phyloP scores from a whole-genome alignment of 2,113 vertebrate species.

The Chrysochloris asiatica region DNA sequence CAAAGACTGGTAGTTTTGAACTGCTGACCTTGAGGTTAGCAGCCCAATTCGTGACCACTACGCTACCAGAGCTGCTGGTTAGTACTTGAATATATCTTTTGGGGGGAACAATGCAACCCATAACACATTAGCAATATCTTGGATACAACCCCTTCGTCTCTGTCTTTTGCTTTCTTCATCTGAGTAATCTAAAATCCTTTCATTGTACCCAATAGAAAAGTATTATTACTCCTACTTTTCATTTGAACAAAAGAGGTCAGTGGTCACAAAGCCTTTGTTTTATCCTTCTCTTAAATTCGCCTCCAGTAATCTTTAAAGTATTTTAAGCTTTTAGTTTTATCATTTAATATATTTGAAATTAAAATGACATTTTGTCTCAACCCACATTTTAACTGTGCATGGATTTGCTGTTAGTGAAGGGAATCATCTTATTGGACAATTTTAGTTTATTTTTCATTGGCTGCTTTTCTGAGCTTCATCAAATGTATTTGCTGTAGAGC shows the following conservation, averaged over 20 bases:
- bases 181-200: constrained; percentile 7
- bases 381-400: constrained; percentile 74
- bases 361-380: constrained; percentile 80
- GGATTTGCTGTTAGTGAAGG: constrained; percentile 74
- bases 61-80: too few relatives aligned
- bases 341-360: constrained; percentile 71
- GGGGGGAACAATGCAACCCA: neutral
- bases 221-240: constrained; percentile 12
- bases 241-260: neutral
- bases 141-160: neutral
- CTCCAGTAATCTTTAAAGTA: constrained; percentile 37
- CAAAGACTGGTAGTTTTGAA: too few relatives aligned
- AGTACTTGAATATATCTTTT: neutral
- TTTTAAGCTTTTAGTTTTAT: constrained; percentile 61
- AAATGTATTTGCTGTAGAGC: constrained; percentile 86
- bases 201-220: neutral
- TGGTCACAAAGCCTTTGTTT: neutral
- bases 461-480: constrained; percentile 87
- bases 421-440: constrained; percentile 78
- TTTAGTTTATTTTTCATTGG: constrained; percentile 88
- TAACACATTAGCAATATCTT: neutral
- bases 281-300: constrained; percentile 11
- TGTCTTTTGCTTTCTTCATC: neutral
- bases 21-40: too few relatives aligned
- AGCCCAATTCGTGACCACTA: too few relatives aligned